Evolutionary conservation across 2,797 vertebrate species (phyloP), one percentile per base, ranked within the genome.

Genomic region (Sciaenops ocellatus): DNA sequence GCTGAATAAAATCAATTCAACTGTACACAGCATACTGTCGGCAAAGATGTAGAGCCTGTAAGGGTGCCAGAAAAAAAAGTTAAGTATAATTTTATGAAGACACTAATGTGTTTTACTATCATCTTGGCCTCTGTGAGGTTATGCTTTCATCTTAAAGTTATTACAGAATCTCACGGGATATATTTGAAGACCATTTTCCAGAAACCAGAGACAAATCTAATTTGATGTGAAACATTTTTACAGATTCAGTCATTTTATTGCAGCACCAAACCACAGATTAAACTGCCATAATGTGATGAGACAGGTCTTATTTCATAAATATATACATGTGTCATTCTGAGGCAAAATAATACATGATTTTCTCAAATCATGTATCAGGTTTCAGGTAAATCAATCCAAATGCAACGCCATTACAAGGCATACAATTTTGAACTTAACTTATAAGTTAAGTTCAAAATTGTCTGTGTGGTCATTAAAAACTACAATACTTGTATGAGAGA

Each of bases 1-100:
- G 34, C 13, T 46, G 13, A 79, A 61, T 54, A 9, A 54, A 64
- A 64, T 18, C 28, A 20, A 69, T 34, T 9, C 34, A 48, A 68
- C 50, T 1, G 0, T 3, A 0, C 15, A 34, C 10, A 41, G n/a
- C 9, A 16, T 16, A 56, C 26, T 42, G 30, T 59, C 12, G 50
- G 30, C 1, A 0, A 18, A 47, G 1, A 41, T 28, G 3, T 44
- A 38, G 38, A 2, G 15, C 16, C 11, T 55, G 41, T 62, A 28
- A 28, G 8, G 15, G 42, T 38, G 11, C 24, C 1, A 1, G 20
- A 15, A 10, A n/a, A 13, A 10, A 50, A 34, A 10, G 4, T 20
- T 26, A 22, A n/a, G n/a, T n/a, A n/a, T 1, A 1, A 8, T 9
- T 34, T 34, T 34, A 34, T 7, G 6, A 34, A 34, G 30, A 34